phyloP scores from a whole-genome alignment of 2,113 vertebrate genomes.

The human (Homo sapiens) region DNA sequence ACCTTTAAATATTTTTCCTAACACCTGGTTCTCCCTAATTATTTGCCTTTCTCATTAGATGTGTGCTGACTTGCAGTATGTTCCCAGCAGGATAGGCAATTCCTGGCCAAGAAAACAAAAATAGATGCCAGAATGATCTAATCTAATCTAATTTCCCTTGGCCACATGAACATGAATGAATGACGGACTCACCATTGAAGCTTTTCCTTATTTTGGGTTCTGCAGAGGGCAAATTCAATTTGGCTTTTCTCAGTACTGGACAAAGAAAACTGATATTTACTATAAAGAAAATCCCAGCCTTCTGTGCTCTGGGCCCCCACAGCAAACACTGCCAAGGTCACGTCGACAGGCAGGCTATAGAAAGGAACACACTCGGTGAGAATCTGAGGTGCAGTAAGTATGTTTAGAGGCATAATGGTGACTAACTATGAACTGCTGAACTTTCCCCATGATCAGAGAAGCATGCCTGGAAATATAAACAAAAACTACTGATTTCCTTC shows the following conservation, averaged over 20 bases:
- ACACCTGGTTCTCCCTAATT: neutral
- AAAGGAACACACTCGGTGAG: neutral
- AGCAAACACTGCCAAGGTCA: conserved; percentile 90
- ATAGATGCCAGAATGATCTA: neutral
- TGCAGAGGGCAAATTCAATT: conserved; percentile 87
- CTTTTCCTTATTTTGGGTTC: conserved; percentile 84
- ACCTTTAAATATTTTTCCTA: conserved; percentile 17
- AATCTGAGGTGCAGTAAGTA: neutral
- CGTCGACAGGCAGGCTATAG: conserved; percentile 88
- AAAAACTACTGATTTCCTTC: neutral
- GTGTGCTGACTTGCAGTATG: neutral
- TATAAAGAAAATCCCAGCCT: conserved; percentile 93
- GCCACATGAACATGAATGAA: neutral
- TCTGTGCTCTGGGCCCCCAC: conserved; percentile 88
- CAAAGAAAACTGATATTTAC: conserved; percentile 86
- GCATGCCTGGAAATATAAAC: neutral
- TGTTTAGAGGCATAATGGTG: neutral
- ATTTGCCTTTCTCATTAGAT: neutral
- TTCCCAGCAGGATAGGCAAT: neutral
- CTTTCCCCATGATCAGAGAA: neutral
- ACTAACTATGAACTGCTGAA: neutral
- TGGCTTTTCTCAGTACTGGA: conserved; percentile 85
- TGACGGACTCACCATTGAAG: conserved; percentile 86
- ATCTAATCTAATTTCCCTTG: neutral
- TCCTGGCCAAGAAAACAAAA: neutral